These are phyloP conservation scores for Baronia brevicornis DNA, from an alignment of 2,888 invertebrate genomes.

Conservation along the genomic window DNA sequence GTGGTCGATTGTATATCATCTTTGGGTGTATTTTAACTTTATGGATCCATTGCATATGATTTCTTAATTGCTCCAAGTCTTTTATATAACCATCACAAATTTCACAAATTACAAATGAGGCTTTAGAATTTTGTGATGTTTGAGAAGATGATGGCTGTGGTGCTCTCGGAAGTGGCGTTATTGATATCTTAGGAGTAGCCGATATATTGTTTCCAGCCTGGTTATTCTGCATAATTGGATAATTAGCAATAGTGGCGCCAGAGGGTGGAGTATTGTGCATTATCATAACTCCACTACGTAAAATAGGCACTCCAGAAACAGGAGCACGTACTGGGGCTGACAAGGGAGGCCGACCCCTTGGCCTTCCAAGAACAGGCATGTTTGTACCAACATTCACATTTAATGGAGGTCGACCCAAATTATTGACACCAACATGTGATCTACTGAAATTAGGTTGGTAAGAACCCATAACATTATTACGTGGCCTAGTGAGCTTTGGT, in stretches of 20 bases:
- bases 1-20: slow-evolving; percentile 96
- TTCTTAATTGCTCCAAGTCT: slow-evolving; percentile 94
- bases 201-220: slow-evolving; percentile 47
- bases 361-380: slow-evolving; percentile 52
- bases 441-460: slow-evolving; percentile 69
- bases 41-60: slow-evolving; percentile 99
- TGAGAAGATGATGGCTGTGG: slow-evolving; percentile 65
- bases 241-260: slow-evolving; percentile 59
- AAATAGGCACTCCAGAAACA: slow-evolving; percentile 63
- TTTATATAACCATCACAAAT: slow-evolving; percentile 98
- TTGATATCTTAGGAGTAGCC: slow-evolving; percentile 93
- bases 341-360: slow-evolving; percentile 66
- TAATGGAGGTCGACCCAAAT: slow-evolving; percentile 50
- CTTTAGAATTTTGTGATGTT: slow-evolving; percentile 74
- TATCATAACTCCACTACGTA: slow-evolving; percentile 79
- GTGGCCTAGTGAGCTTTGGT: slow-evolving; percentile 77
- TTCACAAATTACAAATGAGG: slow-evolving; percentile 95
- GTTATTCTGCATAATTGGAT: slow-evolving; percentile 54
- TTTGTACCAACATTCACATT: slow-evolving; percentile 40
- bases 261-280: slow-evolving; percentile 76
- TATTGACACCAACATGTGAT: slow-evolving; percentile 65
- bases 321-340: slow-evolving; percentile 43
- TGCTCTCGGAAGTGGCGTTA: slow-evolving; percentile 89
- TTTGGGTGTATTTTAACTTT: slow-evolving; percentile 97
- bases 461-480: slow-evolving; percentile 55